phyloP scores from a whole-genome alignment of 2,113 vertebrate genomes.

The Carassius gibelio region DNA sequence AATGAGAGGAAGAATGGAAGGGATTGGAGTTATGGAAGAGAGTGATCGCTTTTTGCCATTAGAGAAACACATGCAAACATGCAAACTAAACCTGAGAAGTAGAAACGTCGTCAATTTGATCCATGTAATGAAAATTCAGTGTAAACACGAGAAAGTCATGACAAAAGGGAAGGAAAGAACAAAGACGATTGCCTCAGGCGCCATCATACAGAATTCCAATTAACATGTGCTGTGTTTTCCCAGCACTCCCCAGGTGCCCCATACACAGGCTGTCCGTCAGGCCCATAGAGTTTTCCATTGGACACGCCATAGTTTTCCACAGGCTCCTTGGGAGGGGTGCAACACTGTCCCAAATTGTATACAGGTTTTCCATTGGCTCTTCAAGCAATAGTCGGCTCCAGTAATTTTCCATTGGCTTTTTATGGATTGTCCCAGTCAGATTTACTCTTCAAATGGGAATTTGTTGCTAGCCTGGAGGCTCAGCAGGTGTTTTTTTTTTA shows the following conservation, averaged over 20 bases:
- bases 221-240: slow-evolving; percentile 22
- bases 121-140: slow-evolving; percentile 47
- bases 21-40: slow-evolving; percentile 31
- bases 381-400: slow-evolving; percentile 17
- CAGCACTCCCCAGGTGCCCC: slow-evolving; percentile 24
- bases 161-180: slow-evolving; percentile 15
- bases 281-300: slow-evolving; percentile 29
- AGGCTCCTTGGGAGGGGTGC: slow-evolving; percentile 21
- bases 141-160: slow-evolving; percentile 42
- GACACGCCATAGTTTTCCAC: slow-evolving; percentile 28
- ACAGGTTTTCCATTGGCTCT: slow-evolving; percentile 43
- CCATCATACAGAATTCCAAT: slow-evolving; percentile 35
- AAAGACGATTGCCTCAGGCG: slow-evolving; percentile 36
- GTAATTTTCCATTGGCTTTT: slow-evolving; percentile 29
- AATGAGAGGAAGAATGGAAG: slow-evolving; percentile 41
- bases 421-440: slow-evolving; percentile 6
- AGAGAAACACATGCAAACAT: slow-evolving; percentile 80
- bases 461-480: not conserved
- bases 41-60: slow-evolving; percentile 57
- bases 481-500: slow-evolving; percentile 31
- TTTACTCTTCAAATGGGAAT: slow-evolving; percentile 25
- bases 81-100: slow-evolving; percentile 81
- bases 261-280: slow-evolving; percentile 33
- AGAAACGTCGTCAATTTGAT: slow-evolving; percentile 52
- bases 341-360: slow-evolving; percentile 13